Evolutionary conservation across 2,888 invertebrate genomes (phyloP).

Genomic region (Flabesymbios commensalis): DNA sequence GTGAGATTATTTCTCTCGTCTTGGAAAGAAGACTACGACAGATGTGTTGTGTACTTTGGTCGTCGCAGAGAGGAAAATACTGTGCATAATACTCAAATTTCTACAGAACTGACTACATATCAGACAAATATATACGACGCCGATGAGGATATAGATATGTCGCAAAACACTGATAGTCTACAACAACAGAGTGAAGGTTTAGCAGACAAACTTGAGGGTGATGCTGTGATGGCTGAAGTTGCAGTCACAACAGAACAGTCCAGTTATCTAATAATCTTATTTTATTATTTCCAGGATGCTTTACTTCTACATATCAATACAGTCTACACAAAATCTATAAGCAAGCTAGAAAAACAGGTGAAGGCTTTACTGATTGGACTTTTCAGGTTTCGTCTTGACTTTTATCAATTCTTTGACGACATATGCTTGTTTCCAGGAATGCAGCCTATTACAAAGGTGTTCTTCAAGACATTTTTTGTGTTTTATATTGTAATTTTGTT

Average conservation of each 20-base stretch:
- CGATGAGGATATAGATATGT: no score
- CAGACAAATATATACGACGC: no score
- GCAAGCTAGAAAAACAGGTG: slow-evolving; percentile 12
- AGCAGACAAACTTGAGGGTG: no score
- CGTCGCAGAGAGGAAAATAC: no score
- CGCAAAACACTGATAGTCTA: no score
- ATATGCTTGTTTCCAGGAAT: slow-evolving; percentile 14
- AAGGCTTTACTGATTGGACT: slow-evolving; percentile 17
- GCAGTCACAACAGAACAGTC: no score
- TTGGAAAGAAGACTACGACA: no score
- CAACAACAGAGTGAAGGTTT: no score
- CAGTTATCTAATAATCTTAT: slow-evolving; percentile 17
- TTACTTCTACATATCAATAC: slow-evolving; percentile 19
- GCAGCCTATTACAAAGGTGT: slow-evolving; percentile 14
- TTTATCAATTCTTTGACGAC: slow-evolving; percentile 22
- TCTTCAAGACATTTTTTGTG: slow-evolving; percentile 17
- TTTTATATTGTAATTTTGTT: slow-evolving; percentile 15
- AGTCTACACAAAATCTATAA: slow-evolving; percentile 15
- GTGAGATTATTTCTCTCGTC: slow-evolving; percentile 9
- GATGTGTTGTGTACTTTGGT: no score
- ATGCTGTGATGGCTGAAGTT: no score
- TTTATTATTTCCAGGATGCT: slow-evolving; percentile 28
- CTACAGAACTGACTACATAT: no score
- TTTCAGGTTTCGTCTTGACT: slow-evolving; percentile 20
- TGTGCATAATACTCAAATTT: no score